Percentiles rank a stretch among this genome's conserved stretches.
Conservation (phyloP, 2,113 vertebrate species). For the Myotis yumanensis region DNA sequence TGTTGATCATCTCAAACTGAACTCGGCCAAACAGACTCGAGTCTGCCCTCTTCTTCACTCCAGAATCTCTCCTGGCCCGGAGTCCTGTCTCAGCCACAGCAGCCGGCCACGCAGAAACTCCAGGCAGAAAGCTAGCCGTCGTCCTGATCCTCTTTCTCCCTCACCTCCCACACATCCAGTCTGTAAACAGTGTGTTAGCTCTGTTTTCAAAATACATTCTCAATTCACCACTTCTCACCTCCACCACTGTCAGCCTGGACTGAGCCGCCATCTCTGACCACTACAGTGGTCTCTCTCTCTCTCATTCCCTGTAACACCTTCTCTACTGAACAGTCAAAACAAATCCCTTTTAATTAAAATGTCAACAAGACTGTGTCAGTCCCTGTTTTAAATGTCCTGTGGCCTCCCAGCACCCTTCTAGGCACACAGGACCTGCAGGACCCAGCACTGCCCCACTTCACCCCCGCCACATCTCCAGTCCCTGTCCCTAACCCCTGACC, state of each 20-base stretch:
- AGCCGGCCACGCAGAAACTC: neutral
- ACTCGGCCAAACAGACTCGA: neutral
- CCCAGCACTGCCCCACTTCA: neutral
- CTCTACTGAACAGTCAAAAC: neutral
- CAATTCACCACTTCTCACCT: neutral
- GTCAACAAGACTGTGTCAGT: neutral
- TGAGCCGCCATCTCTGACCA: neutral
- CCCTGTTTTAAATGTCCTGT: neutral
- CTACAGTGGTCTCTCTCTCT: neutral
- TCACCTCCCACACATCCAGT: fast-evolving
- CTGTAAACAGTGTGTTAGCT: neutral
- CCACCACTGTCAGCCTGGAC: fast-evolving
- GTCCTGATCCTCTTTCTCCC: fast-evolving
- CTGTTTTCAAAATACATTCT: neutral
- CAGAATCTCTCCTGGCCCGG: fast-evolving
- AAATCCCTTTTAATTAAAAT: neutral
- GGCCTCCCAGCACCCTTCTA: neutral
- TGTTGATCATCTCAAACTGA: neutral
- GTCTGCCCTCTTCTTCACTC: fast-evolving
- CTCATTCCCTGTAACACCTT: neutral
- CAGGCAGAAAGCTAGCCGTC: fast-evolving
- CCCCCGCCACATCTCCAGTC: fast-evolving
- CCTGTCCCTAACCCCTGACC: neutral
- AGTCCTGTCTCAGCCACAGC: fast-evolving
- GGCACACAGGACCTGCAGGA: fast-evolving